Percentiles rank a stretch among this genome's conserved stretches.
These are phyloP conservation scores for Diuraphis noxia DNA, from an alignment of 1,140 invertebrate genomes.

Conservation along the genomic window DNA sequence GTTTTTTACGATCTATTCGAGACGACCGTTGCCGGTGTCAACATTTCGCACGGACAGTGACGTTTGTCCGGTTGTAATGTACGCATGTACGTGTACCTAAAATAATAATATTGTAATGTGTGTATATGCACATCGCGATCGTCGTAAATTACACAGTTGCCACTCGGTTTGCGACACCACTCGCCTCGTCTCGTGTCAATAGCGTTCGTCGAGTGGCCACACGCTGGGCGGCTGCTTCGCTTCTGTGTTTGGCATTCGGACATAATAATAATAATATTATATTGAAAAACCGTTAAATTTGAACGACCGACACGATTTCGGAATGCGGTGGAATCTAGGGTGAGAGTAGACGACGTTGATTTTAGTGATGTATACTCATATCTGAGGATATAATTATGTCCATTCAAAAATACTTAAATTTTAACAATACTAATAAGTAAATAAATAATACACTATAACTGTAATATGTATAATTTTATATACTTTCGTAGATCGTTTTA, in stretches of 20 bases:
- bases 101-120: background rate
- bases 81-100: background rate
- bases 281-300: conserved; percentile 1
- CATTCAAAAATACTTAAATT: background rate
- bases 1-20: background rate
- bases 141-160: background rate
- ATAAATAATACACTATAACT: no score
- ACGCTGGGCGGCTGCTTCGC: background rate
- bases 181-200: background rate
- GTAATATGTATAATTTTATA: no score
- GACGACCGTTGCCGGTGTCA: background rate
- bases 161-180: background rate
- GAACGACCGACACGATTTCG: background rate
- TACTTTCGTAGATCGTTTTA: no score
- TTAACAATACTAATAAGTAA: background rate
- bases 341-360: background rate
- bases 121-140: background rate
- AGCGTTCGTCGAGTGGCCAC: background rate
- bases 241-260: background rate
- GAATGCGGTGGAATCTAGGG: background rate
- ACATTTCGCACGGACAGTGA: background rate
- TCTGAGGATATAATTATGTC: background rate
- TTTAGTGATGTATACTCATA: no score
- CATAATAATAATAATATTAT: background rate
- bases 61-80: background rate